phyloP scores from a whole-genome alignment of 2,797 vertebrate genomes.

The Myotis planiceps region DNA sequence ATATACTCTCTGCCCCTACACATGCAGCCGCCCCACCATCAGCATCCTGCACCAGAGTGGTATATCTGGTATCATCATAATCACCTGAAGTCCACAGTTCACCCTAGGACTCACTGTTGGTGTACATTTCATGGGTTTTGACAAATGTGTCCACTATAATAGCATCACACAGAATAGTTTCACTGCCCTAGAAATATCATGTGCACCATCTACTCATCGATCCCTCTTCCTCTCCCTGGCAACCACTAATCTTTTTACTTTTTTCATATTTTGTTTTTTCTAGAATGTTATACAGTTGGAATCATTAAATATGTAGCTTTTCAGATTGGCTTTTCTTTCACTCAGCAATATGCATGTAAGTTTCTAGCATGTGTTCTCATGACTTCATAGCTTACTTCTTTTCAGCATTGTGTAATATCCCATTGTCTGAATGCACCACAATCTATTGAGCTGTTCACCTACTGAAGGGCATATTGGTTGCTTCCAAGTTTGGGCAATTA shows the following conservation, averaged over 20 bases:
- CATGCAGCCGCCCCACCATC: fast-evolving
- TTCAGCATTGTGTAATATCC: background rate
- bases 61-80: background rate
- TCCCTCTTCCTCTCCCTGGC: fast-evolving
- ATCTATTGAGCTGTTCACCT: background rate
- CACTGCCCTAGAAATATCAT: background rate
- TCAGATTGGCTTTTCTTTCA: background rate
- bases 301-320: background rate
- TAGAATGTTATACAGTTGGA: background rate
- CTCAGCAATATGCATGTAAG: background rate
- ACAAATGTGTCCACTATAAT: background rate
- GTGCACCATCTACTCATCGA: background rate
- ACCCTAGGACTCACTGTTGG: background rate
- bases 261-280: background rate
- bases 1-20: background rate
- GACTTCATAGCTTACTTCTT: background rate
- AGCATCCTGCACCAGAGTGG: background rate
- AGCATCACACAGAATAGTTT: background rate
- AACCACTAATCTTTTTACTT: background rate
- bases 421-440: background rate
- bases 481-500: background rate
- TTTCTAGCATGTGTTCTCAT: background rate
- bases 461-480: background rate
- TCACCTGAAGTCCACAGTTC: background rate
- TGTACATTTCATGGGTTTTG: background rate